Conservation (phyloP, 2,113 vertebrate genomes). For the Machaerirhynchus nigripectus region DNA sequence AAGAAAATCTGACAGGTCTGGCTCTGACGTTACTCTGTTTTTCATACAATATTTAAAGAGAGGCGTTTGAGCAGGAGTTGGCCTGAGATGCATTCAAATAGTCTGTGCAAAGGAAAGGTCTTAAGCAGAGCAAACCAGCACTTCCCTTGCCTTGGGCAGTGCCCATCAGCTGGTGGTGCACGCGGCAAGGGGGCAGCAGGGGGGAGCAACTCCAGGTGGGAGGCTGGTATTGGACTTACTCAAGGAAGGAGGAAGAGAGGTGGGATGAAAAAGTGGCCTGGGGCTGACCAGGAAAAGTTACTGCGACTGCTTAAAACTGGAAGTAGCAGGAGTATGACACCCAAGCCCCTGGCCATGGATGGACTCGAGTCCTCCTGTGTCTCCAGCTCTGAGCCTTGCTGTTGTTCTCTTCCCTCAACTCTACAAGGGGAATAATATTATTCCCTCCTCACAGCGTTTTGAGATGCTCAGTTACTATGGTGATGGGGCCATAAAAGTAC, state of each 20-base stretch:
- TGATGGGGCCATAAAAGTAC: constrained; percentile 64
- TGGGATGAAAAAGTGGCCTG: not conserved
- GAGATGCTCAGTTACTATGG: constrained; percentile 68
- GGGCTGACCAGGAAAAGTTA: not conserved
- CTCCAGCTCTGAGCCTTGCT: not conserved
- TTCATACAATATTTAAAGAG: constrained; percentile 30
- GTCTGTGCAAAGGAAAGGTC: not conserved
- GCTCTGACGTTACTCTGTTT: not conserved
- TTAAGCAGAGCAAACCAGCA: not conserved
- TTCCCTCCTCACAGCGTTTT: constrained; percentile 49
- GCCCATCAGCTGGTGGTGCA: not conserved
- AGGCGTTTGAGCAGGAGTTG: not conserved
- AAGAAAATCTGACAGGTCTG: not conserved
- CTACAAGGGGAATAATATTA: constrained; percentile 47
- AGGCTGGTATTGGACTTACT: not conserved
- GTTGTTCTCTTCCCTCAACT: not conserved
- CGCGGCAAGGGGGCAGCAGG: rapidly evolving
- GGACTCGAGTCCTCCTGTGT: not conserved
- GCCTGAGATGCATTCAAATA: not conserved
- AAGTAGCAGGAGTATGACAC: not conserved
- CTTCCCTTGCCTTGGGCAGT: not conserved
- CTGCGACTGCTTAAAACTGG: not conserved
- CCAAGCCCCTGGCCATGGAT: not conserved
- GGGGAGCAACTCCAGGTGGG: not conserved
- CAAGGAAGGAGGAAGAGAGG: not conserved